A percentile compares a stretch with the other conserved stretches of the same genome.
Evolutionary conservation across 2,888 invertebrate genomes (phyloP).

Genomic region (Pandemis cinnamomeana): DNA sequence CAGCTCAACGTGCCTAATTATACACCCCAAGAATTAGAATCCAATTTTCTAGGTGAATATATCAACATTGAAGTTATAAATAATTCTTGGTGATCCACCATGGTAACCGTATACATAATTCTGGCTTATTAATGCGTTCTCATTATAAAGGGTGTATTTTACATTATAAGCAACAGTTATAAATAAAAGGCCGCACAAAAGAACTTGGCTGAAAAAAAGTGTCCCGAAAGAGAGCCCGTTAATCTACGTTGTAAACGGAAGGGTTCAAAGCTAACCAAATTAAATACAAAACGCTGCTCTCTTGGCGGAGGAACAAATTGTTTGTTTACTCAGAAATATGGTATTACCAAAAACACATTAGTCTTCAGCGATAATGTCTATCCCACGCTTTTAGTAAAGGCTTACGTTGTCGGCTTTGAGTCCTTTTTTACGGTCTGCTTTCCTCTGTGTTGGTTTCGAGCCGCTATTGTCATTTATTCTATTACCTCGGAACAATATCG

Average conservation of each 20-base stretch:
- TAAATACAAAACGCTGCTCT: conserved; percentile 15
- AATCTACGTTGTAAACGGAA: conserved; percentile 25
- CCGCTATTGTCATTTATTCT: conserved; percentile 26
- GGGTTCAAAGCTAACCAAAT: conserved; percentile 21
- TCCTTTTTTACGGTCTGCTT: conserved; percentile 13
- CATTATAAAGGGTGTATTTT: conserved; percentile 6
- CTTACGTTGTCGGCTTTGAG: not conserved
- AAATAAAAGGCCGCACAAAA: conserved; percentile 13
- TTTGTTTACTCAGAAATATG: conserved; percentile 13
- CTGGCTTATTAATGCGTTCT: not conserved
- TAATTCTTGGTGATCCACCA: not conserved
- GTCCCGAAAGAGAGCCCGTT: conserved; percentile 11
- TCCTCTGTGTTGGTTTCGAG: conserved; percentile 1
- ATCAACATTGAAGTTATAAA: not conserved
- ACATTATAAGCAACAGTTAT: conserved; percentile 15
- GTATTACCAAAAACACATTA: conserved; percentile 1
- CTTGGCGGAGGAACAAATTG: conserved; percentile 11
- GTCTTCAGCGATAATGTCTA: not conserved
- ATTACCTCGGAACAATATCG: conserved; percentile 22
- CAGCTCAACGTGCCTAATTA: too few species aligned
- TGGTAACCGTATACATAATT: not conserved
- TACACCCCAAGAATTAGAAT: not conserved
- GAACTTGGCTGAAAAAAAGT: not conserved
- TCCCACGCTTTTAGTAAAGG: not conserved
- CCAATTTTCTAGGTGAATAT: not conserved